Conservation (phyloP, 1,140 invertebrate species). For the Pristionchus pacificus region DNA sequence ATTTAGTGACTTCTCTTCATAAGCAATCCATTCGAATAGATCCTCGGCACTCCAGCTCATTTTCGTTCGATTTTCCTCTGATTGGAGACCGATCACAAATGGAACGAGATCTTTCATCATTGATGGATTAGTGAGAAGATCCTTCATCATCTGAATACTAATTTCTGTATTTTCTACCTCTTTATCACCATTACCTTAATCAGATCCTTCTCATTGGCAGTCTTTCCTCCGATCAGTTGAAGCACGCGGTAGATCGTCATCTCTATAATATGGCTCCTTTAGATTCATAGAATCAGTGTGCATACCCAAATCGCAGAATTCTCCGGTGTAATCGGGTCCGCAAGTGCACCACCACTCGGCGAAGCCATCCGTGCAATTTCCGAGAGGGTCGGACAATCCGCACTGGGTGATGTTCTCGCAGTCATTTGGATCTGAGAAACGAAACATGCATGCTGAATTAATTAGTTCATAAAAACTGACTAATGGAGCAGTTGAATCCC, state of each 20-base stretch:
- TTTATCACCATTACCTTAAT: not conserved
- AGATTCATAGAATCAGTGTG: not conserved
- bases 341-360: not conserved
- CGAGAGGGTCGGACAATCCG: not conserved
- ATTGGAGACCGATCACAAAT: constrained; percentile 52
- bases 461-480: not conserved
- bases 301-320: not conserved
- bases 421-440: not conserved
- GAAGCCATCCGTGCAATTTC: not conserved
- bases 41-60: constrained; percentile 68
- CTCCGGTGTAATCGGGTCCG: not conserved
- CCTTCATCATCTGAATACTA: constrained; percentile 40
- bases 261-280: not conserved
- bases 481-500: not conserved
- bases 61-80: constrained; percentile 72
- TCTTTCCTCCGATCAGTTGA: not conserved
- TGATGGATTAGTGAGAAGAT: constrained; percentile 27
- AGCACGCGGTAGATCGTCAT: not conserved
- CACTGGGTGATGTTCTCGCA: not conserved
- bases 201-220: not conserved
- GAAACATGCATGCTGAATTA: not conserved
- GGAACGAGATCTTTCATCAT: constrained; percentile 36
- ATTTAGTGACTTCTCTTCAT: constrained; percentile 30
- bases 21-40: constrained; percentile 30
- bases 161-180: not conserved